Conservation (phyloP, 2,888 invertebrate species). For the Actias luna region DNA sequence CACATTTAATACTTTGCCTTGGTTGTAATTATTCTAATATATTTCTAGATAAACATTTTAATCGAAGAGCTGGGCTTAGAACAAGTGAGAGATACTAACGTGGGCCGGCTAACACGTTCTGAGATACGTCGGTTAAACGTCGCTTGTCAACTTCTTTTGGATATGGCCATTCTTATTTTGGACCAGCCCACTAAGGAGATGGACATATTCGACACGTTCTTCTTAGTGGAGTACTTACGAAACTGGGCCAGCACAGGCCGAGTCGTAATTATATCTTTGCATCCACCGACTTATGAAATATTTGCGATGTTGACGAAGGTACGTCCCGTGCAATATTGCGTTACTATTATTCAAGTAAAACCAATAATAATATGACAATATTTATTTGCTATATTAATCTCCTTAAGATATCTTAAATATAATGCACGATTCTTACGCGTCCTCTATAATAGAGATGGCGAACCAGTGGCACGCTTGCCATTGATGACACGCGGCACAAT, state of each 20-base stretch:
- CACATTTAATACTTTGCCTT: neutral
- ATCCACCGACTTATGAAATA: conserved; percentile 97
- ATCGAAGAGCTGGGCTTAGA: conserved; percentile 95
- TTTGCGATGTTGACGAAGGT: conserved; percentile 94
- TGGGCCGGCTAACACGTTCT: conserved; percentile 92
- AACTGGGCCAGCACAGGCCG: conserved; percentile 93
- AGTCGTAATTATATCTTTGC: conserved; percentile 94
- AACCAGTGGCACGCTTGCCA: too few species aligned
- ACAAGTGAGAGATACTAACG: conserved; percentile 93
- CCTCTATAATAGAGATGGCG: too few species aligned
- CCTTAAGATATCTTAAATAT: too few species aligned
- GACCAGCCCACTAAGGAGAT: conserved; percentile 94
- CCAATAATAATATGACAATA: too few species aligned
- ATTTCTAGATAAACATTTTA: conserved; percentile 89
- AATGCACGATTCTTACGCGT: too few species aligned
- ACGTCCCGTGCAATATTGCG: conserved; percentile 6
- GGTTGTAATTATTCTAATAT: neutral
- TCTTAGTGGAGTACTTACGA: conserved; percentile 94
- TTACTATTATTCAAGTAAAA: too few species aligned
- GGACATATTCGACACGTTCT: conserved; percentile 98
- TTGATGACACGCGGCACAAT: too few species aligned
- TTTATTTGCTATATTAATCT: too few species aligned
- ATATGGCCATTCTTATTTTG: conserved; percentile 92
- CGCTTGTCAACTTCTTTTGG: conserved; percentile 93
- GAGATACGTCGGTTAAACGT: conserved; percentile 93